phyloP scores from a whole-genome alignment of 2,888 invertebrate genomes.

The Notodonta ziczac region DNA sequence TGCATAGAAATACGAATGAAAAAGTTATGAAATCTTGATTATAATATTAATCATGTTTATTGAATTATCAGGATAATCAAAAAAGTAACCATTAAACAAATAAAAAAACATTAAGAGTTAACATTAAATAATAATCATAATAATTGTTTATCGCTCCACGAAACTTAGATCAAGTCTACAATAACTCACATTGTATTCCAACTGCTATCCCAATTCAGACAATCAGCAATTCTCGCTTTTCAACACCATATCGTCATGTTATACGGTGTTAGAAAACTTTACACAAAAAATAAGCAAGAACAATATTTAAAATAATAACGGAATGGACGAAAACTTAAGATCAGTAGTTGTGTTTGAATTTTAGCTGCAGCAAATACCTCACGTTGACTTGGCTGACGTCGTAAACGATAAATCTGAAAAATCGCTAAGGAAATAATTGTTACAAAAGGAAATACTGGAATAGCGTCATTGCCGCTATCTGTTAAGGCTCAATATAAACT shows the following conservation, averaged over 20 bases:
- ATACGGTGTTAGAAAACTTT: not conserved
- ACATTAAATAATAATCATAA: slow-evolving; percentile 1
- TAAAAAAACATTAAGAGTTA: not conserved
- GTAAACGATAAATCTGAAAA: slow-evolving; percentile 93
- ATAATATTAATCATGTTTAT: not conserved
- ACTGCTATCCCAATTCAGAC: not conserved
- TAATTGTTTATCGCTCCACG: not conserved
- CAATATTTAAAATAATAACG: not conserved
- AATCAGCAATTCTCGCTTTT: not conserved
- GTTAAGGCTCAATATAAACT: too few relatives aligned
- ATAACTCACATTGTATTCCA: not conserved
- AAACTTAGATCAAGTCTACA: not conserved
- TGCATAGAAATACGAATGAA: too few relatives aligned
- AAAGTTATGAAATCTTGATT: too few relatives aligned
- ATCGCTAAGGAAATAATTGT: slow-evolving; percentile 52
- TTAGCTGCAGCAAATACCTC: slow-evolving; percentile 93
- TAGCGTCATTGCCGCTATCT: too few relatives aligned
- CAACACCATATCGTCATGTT: not conserved
- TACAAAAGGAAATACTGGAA: not conserved
- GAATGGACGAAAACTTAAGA: not conserved
- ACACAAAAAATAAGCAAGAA: not conserved
- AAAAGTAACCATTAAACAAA: not conserved
- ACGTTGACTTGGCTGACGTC: slow-evolving; percentile 97
- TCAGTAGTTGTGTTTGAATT: slow-evolving; percentile 91
- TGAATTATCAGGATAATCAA: slow-evolving; percentile 6